Conservation (phyloP, 23 tunicate species). For the Clavelina lepadiformis region DNA sequence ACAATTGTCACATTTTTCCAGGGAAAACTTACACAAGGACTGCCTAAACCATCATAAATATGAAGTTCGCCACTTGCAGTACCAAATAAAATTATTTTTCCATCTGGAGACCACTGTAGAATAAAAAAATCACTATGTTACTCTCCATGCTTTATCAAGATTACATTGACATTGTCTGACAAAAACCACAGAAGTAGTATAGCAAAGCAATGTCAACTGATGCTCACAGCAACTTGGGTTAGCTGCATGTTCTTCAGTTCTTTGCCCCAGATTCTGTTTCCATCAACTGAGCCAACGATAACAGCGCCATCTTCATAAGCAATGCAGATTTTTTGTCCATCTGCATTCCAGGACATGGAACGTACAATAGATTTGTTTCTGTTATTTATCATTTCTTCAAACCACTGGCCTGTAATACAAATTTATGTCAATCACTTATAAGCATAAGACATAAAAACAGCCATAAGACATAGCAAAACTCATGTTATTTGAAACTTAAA, state of each 20-base stretch:
- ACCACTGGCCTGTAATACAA: constrained; percentile 67
- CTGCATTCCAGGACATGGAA: constrained; percentile 93
- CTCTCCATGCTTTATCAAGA: not conserved
- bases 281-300: constrained; percentile 98
- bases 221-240: constrained; percentile 67
- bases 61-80: constrained; percentile 84
- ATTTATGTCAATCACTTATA: not conserved
- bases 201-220: not conserved
- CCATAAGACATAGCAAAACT: not conserved
- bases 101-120: constrained; percentile 92
- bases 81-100: constrained; percentile 71
- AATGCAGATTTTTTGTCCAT: constrained; percentile 90
- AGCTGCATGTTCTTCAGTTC: constrained; percentile 81
- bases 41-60: constrained; percentile 74
- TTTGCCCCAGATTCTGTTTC: constrained; percentile 94
- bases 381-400: constrained; percentile 97
- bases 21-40: constrained; percentile 45
- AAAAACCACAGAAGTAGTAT: not conserved
- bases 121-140: no score
- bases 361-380: constrained; percentile 86
- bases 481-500: no score
- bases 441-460: not conserved
- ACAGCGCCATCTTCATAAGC: constrained; percentile 98
- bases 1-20: not conserved
- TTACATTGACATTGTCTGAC: not conserved